Conservation (phyloP, 64 coral and sea anemone species). For the Pocillopora verrucosa region DNA sequence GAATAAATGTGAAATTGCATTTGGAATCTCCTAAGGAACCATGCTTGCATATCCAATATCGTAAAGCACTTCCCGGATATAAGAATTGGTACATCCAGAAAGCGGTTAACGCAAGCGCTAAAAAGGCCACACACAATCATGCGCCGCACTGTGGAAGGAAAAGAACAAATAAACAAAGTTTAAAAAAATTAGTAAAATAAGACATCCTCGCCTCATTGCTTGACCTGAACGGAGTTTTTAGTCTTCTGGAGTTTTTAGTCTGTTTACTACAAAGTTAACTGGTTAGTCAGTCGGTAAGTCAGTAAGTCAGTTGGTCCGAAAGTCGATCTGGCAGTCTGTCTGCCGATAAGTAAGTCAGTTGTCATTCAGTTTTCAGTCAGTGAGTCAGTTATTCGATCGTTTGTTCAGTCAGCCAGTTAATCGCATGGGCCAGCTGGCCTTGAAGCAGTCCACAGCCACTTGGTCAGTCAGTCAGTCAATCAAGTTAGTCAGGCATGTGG, state of each 20-base stretch:
- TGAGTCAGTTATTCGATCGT: too few species aligned
- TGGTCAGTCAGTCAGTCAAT: too few species aligned
- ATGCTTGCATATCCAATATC: conserved; percentile 25
- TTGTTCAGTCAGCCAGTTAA: too few species aligned
- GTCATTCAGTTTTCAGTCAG: too few species aligned
- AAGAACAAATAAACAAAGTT: not conserved
- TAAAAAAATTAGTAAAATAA: not conserved
- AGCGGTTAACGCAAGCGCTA: not conserved
- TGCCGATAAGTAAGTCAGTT: too few species aligned
- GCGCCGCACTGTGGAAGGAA: conserved; percentile 16
- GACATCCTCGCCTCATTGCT: too few species aligned
- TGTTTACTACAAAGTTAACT: not conserved
- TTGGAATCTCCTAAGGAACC: not conserved
- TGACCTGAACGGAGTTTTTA: too few species aligned
- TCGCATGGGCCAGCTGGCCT: too few species aligned
- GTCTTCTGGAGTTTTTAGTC: too few species aligned
- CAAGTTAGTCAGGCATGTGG: too few species aligned
- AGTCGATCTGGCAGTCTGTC: not conserved
- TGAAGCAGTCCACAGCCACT: too few species aligned
- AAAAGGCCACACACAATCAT: not conserved
- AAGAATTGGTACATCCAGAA: conserved; percentile 25
- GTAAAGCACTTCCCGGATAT: conserved; percentile 31
- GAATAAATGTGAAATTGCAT: conserved; percentile 14
- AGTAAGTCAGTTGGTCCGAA: not conserved
- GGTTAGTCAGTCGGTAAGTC: not conserved